Percentiles rank a stretch among this genome's conserved stretches.
Conservation (phyloP, 2,888 invertebrate genomes). For the Brachynemurus nebulosus region DNA sequence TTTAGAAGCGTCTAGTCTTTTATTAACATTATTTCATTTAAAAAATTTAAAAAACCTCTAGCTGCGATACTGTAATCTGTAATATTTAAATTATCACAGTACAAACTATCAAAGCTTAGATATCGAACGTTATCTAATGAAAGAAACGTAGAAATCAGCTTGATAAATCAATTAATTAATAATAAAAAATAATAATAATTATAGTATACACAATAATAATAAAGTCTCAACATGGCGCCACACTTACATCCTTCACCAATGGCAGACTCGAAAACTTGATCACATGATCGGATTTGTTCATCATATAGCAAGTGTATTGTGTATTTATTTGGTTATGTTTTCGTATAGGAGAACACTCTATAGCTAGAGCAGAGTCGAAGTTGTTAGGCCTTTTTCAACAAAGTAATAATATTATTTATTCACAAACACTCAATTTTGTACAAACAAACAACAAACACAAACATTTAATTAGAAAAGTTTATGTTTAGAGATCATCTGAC, state of each 20-base stretch:
- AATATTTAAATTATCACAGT: too few relatives aligned
- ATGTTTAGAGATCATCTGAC: conserved; percentile 50
- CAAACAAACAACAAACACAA: background rate
- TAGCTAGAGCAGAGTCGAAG: too few relatives aligned
- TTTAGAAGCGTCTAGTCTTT: too few relatives aligned
- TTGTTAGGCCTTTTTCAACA: background rate
- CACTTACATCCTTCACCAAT: conserved; percentile 1
- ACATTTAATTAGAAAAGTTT: background rate
- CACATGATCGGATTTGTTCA: too few relatives aligned
- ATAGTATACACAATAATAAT: background rate
- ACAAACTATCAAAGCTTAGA: too few relatives aligned
- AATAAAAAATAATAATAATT: too few relatives aligned
- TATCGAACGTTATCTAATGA: too few relatives aligned
- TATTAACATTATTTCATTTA: too few relatives aligned
- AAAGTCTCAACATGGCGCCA: conserved; percentile 1
- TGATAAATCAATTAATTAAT: too few relatives aligned
- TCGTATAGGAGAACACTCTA: background rate
- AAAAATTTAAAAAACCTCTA: too few relatives aligned
- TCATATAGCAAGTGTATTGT: background rate
- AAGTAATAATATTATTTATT: background rate
- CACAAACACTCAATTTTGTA: background rate
- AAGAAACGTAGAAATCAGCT: too few relatives aligned
- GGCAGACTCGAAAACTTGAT: background rate
- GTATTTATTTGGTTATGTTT: background rate
- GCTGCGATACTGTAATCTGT: too few relatives aligned